Percentiles rank a stretch among this genome's conserved stretches.
These are phyloP conservation scores for Quiscalus mexicanus DNA, from an alignment of 2,113 vertebrate species.

Conservation along the genomic window DNA sequence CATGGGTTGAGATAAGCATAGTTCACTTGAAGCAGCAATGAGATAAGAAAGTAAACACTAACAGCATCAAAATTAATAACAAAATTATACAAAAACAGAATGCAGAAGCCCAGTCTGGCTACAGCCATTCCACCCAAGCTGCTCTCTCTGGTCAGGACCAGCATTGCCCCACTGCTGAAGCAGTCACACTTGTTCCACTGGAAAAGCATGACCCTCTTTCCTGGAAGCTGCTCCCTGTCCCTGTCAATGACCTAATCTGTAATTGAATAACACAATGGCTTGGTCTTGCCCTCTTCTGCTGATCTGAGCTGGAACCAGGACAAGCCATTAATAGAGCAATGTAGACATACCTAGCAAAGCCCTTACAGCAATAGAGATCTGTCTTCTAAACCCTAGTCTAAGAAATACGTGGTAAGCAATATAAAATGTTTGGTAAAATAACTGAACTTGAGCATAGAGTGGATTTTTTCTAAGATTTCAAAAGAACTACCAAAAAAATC, in stretches of 20 bases:
- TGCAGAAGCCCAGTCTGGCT: background rate
- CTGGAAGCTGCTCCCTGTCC: too few relatives aligned
- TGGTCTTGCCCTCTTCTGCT: background rate
- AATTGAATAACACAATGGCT: background rate
- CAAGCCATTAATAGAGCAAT: background rate
- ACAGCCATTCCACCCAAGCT: too few relatives aligned
- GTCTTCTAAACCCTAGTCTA: background rate
- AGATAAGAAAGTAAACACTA: background rate
- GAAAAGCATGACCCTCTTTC: background rate
- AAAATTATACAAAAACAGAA: background rate
- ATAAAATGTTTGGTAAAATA: background rate
- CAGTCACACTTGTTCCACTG: background rate
- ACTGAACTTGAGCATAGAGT: background rate
- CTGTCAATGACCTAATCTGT: accelerated
- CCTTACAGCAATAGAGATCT: background rate
- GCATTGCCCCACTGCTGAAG: too few relatives aligned
- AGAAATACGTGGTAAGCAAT: background rate
- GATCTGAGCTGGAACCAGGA: background rate
- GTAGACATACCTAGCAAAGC: background rate
- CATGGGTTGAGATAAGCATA: background rate
- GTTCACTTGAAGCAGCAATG: background rate
- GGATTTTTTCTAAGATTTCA: background rate
- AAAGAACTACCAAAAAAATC: background rate
- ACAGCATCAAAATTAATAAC: background rate
- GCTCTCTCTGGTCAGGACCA: accelerated